Evolutionary conservation across 2,113 vertebrate genomes (phyloP).

Genomic region (Anguilla japonica): DNA sequence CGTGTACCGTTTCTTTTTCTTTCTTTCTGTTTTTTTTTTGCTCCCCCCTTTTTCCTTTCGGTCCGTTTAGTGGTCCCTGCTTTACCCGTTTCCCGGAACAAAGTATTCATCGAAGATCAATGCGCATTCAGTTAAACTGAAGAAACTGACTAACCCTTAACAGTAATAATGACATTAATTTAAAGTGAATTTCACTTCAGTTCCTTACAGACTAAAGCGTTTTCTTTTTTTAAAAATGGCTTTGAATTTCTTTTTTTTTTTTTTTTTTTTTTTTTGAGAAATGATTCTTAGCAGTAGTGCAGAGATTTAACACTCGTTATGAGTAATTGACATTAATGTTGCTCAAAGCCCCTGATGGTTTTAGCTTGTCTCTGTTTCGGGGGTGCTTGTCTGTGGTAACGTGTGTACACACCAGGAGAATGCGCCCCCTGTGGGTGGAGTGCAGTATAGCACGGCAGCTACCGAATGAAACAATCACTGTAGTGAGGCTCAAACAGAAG

Average conservation of each 20-base stretch:
- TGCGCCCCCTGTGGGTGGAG: background rate
- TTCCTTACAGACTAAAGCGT: slow-evolving; percentile 76
- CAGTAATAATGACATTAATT: slow-evolving; percentile 76
- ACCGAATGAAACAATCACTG: slow-evolving; percentile 18
- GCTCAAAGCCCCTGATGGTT: slow-evolving; percentile 61
- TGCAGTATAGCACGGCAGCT: slow-evolving; percentile 38
- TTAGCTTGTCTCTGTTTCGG: slow-evolving; percentile 25
- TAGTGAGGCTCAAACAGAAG: background rate
- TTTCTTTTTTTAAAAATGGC: slow-evolving; percentile 71
- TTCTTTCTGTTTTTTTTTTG: slow-evolving; percentile 39
- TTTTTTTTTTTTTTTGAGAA: slow-evolving; percentile 70
- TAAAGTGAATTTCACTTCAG: slow-evolving; percentile 61
- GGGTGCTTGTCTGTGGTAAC: slow-evolving; percentile 30
- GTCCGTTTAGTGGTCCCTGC: slow-evolving; percentile 53
- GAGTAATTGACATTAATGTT: slow-evolving; percentile 81
- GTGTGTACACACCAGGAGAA: slow-evolving; percentile 4
- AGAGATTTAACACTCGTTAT: slow-evolving; percentile 85
- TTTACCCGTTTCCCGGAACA: slow-evolving; percentile 79
- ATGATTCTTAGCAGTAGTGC: slow-evolving; percentile 63
- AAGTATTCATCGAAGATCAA: slow-evolving; percentile 74
- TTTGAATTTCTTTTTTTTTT: slow-evolving; percentile 68
- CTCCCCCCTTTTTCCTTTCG: slow-evolving; percentile 17
- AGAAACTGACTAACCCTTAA: slow-evolving; percentile 75
- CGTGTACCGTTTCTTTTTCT: slow-evolving; percentile 67
- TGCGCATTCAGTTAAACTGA: slow-evolving; percentile 71